Evolutionary conservation across 2,888 invertebrate species (phyloP).

Genomic region (Cosmorhoe ocellata): DNA sequence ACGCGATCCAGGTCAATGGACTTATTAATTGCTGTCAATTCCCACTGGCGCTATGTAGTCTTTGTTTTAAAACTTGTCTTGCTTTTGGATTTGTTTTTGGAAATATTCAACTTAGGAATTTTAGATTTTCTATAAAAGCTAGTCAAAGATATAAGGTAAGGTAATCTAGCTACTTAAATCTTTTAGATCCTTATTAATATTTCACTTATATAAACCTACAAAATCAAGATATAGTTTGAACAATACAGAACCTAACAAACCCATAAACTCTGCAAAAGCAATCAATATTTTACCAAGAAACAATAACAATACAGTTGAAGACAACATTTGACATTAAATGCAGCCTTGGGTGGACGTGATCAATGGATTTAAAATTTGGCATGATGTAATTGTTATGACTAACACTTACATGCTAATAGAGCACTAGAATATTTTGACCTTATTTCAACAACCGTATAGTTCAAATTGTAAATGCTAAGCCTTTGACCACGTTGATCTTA

Average conservation of each 20-base stretch:
- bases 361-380: conserved; percentile 31
- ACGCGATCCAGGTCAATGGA: conserved; percentile 30
- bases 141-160: not conserved
- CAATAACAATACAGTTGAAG: conserved; percentile 10
- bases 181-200: no score
- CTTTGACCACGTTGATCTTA: conserved; percentile 2
- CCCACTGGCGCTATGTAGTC: conserved; percentile 1
- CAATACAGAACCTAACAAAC: no score
- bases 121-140: no score
- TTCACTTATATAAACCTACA: no score
- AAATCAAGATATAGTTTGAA: no score
- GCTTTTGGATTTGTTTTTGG: not conserved
- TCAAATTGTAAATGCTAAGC: conserved; percentile 6
- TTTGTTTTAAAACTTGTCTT: not conserved
- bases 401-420: conserved; percentile 18
- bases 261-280: no score
- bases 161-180: no score
- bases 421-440: not conserved
- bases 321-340: conserved; percentile 31
- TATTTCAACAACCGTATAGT: conserved; percentile 5
- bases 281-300: not conserved
- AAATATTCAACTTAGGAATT: not conserved
- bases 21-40: conserved; percentile 19
- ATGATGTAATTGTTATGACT: conserved; percentile 37
- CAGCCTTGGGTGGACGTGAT: conserved; percentile 33